Evolutionary conservation across 1,140 invertebrate species (phyloP).

Genomic region (Steinernema feltiae): DNA sequence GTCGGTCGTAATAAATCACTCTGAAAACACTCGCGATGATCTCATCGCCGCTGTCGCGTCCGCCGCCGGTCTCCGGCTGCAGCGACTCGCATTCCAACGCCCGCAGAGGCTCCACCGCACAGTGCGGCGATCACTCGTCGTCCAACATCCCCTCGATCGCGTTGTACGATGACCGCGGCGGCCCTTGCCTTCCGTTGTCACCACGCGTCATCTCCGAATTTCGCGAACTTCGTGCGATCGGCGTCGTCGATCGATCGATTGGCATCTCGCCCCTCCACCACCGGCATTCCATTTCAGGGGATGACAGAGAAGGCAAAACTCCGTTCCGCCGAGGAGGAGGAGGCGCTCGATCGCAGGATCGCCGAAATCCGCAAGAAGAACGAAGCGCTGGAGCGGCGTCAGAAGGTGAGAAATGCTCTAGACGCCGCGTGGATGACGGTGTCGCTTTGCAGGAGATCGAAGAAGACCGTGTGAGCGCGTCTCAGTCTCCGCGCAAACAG

Average conservation of each 20-base stretch:
- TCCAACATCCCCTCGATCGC: background rate
- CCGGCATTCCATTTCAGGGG: background rate
- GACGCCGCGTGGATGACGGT: too few species aligned
- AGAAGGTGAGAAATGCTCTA: background rate
- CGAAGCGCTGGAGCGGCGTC: background rate
- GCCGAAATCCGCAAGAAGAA: slow-evolving; percentile 1
- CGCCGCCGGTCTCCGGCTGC: background rate
- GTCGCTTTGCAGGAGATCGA: background rate
- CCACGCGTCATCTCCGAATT: too few species aligned
- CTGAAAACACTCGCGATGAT: slow-evolving; percentile 3
- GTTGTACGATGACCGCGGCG: background rate
- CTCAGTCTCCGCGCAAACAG: slow-evolving; percentile 5
- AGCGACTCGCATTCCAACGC: background rate
- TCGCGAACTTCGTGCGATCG: background rate
- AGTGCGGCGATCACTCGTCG: background rate
- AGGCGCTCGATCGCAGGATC: background rate
- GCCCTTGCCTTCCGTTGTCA: too few species aligned
- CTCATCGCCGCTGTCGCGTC: background rate
- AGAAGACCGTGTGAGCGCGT: background rate
- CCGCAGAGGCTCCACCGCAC: background rate
- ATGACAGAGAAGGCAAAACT: slow-evolving; percentile 11
- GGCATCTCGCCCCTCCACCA: background rate
- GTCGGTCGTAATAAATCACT: slow-evolving; percentile 5
- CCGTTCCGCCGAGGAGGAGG: slow-evolving; percentile 6
- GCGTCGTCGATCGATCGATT: background rate